These are phyloP conservation scores for Pocillopora meandrina DNA, from an alignment of 92 coral and sea anemone genomes.

Conservation along the genomic window DNA sequence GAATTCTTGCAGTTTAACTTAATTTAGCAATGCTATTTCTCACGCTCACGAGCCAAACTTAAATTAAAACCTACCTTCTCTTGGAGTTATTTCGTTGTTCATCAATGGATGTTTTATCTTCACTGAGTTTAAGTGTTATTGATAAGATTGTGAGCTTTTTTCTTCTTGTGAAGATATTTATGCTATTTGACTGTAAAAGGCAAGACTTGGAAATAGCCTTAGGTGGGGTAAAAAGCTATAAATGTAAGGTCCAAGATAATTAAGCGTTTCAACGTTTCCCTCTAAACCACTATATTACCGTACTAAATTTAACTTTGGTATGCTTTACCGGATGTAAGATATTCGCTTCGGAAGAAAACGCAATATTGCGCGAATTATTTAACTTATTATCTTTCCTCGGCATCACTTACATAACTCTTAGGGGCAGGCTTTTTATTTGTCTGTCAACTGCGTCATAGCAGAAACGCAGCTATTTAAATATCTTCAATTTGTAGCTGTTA, in stretches of 20 bases:
- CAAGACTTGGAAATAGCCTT: neutral
- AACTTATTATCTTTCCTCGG: constrained; percentile 23
- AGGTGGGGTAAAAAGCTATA: constrained; percentile 12
- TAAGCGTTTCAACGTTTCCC: constrained; percentile 20
- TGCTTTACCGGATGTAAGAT: constrained; percentile 12
- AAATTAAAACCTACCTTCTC: neutral
- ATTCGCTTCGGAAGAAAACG: constrained; percentile 30
- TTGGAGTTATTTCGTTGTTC: neutral
- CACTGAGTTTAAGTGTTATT: too few species aligned
- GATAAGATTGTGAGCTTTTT: neutral
- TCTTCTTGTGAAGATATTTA: neutral
- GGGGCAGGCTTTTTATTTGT: neutral
- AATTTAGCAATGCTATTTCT: neutral
- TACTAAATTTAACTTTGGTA: constrained; percentile 25
- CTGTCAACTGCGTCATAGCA: constrained; percentile 7
- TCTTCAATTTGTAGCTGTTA: constrained; percentile 31
- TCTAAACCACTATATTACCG: constrained; percentile 1
- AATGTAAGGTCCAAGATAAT: constrained; percentile 35
- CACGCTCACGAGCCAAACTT: neutral
- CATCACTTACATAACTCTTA: constrained; percentile 18
- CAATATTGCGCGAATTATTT: constrained; percentile 13
- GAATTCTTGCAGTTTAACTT: neutral
- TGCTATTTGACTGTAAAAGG: neutral
- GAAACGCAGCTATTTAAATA: constrained; percentile 7
- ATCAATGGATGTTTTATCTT: neutral